phyloP scores from a whole-genome alignment of 2,113 vertebrate species.

The Cyprinus carpio region DNA sequence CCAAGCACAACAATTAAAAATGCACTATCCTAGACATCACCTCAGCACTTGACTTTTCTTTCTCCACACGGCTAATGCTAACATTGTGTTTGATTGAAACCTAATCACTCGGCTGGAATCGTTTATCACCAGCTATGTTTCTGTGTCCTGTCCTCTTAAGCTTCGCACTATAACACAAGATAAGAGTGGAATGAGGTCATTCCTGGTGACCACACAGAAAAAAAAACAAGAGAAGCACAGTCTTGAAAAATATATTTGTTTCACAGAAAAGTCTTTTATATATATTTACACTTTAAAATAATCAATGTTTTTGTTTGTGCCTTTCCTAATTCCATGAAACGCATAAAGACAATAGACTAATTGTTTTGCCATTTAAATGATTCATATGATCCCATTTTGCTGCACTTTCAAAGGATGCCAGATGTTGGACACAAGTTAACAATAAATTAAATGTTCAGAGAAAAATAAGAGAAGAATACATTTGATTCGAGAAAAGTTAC shows the following conservation, averaged over 20 bases:
- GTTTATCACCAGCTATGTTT: not conserved
- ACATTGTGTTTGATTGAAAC: not conserved
- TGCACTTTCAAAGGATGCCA: not conserved
- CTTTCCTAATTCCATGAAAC: constrained; percentile 29
- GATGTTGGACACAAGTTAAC: not conserved
- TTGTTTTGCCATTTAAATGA: not conserved
- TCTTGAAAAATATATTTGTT: constrained; percentile 32
- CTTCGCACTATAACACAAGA: not conserved
- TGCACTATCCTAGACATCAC: constrained; percentile 57
- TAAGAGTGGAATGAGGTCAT: not conserved
- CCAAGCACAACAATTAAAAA: constrained; percentile 71
- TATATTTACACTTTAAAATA: constrained; percentile 31
- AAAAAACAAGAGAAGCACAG: not conserved
- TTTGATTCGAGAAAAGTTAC: constrained; percentile 10
- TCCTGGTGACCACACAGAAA: not conserved
- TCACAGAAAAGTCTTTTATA: not conserved
- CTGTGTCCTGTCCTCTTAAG: not conserved
- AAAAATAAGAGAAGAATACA: not conserved
- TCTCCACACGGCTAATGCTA: not conserved
- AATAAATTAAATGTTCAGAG: constrained; percentile 46
- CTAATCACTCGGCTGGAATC: not conserved
- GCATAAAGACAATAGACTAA: not conserved
- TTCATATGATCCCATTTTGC: constrained; percentile 19
- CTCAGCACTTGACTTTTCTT: constrained; percentile 26
- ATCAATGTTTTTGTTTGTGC: not conserved